A percentile compares a stretch with the other conserved stretches of the same genome.
These are phyloP conservation scores for Sapajus apella DNA, from an alignment of 2,113 vertebrate species.

Conservation along the genomic window DNA sequence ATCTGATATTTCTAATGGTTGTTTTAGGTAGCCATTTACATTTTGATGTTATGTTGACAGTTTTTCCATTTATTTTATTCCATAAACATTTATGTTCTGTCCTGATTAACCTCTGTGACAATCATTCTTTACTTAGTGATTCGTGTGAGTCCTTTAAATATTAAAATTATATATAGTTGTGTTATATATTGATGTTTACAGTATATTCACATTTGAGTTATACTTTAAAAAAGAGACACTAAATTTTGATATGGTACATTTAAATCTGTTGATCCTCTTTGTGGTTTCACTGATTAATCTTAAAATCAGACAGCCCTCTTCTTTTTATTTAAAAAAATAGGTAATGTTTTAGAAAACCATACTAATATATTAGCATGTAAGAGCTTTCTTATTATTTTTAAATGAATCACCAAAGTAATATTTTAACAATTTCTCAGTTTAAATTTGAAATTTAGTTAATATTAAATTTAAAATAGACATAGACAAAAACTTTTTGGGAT, in stretches of 20 bases:
- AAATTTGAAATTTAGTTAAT: background rate
- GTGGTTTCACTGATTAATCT: background rate
- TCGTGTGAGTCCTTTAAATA: background rate
- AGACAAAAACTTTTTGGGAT: background rate
- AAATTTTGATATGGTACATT: background rate
- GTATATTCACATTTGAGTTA: background rate
- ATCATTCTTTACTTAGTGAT: background rate
- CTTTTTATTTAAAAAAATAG: background rate
- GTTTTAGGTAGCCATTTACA: background rate
- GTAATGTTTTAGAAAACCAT: background rate
- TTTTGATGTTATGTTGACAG: background rate
- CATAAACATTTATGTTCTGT: background rate
- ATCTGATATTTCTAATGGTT: background rate
- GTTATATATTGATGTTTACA: background rate
- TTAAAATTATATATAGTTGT: background rate
- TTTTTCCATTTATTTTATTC: constrained; percentile 22
- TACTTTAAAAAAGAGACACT: background rate
- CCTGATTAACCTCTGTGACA: background rate
- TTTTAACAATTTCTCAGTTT: constrained; percentile 27
- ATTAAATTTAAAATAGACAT: background rate
- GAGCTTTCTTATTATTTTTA: constrained; percentile 9
- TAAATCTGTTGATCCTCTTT: background rate
- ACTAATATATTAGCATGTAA: background rate
- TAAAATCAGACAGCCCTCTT: background rate
- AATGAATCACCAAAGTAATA: background rate